These are phyloP conservation scores for Istiophorus platypterus DNA, from an alignment of 2,113 vertebrate genomes.

Conservation along the genomic window DNA sequence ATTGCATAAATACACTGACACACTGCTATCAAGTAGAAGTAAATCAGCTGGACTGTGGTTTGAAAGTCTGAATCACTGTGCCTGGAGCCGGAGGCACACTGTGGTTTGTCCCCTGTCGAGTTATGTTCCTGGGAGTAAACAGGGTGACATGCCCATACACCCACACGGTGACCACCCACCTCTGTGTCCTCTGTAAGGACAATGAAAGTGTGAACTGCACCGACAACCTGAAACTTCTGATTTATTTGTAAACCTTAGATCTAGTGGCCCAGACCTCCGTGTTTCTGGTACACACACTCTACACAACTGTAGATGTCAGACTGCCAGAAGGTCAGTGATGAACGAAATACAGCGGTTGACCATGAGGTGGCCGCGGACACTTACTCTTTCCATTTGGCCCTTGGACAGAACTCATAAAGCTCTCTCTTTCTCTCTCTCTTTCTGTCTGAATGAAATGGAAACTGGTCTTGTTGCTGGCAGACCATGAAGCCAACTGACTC, in stretches of 20 bases:
- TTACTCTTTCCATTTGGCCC: background rate
- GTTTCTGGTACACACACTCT: background rate
- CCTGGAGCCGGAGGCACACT: conserved; percentile 40
- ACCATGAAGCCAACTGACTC: conserved; percentile 20
- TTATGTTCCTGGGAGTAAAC: conserved; percentile 58
- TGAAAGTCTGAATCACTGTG: conserved; percentile 32
- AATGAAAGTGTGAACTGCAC: conserved; percentile 3
- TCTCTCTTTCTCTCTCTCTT: conserved; percentile 13
- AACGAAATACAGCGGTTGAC: conserved; percentile 50
- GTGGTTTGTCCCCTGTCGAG: conserved; percentile 44
- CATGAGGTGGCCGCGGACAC: conserved; percentile 8
- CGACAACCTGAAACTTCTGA: background rate
- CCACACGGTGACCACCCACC: conserved; percentile 67
- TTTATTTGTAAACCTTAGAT: background rate
- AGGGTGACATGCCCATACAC: conserved; percentile 29
- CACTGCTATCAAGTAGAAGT: conserved; percentile 34
- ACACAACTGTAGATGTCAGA: conserved; percentile 8
- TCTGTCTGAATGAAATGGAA: conserved; percentile 39
- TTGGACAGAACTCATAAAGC: conserved; percentile 42
- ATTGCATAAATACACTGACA: conserved; percentile 25
- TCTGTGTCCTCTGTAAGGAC: conserved; percentile 27
- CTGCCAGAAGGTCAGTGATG: conserved; percentile 23
- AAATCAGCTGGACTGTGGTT: conserved; percentile 58
- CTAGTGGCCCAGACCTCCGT: background rate
- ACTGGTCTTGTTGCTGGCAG: conserved; percentile 21